Base-by-base conservation (phyloP, 2,113 vertebrate species). In the Elephantulus edwardii region DNA sequence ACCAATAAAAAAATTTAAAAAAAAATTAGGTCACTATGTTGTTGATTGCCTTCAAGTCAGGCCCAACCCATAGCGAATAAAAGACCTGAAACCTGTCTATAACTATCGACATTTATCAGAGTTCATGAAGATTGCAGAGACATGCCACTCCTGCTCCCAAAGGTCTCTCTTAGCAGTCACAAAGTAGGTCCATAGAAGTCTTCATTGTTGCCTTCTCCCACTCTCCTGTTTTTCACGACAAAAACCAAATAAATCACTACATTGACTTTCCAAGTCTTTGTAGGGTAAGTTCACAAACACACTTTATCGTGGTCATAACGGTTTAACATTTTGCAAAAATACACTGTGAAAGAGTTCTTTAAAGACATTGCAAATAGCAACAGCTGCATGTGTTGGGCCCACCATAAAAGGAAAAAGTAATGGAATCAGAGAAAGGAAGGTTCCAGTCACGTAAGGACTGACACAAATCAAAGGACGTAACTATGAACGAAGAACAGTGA, bases 171-270 rank as follows among this genome's bases (percentile, higher is more conserved):
- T n/a, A n/a, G n/a, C n/a, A n/a, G n/a, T n/a, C 10, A 19, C n/a
- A 50, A n/a, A 12, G 62, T 42, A 48, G 42, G 14, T 46, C 64
- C 52, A 86, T 70, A 84, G 19, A 66, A 35, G 40, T 12, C 20
- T 68, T 71, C 22, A 46, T 17, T 12, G 24, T 70, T 8, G 6
- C 40, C 70, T 30, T 46, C 35, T 56, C 33, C 7, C 28, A 28
- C 12, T 48, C 33, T 4, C 0, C 22, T 1, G 5, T 1, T 2
- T 24, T n/a, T n/a, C 28, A 14, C n/a, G 16, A 13, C 14, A 1
- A 0, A 26, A 71, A 38, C 38, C 56, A 52, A 42, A 44, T 38
- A 83, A 78, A 78, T 20, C 14, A 40, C 48, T 89, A 44, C 42
- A 48, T 40, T 78, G 33, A 46, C n/a, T 71, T 56, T 78, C 56